Conservation (phyloP, 1,140 invertebrate genomes). For the Diorhabda elongata region DNA sequence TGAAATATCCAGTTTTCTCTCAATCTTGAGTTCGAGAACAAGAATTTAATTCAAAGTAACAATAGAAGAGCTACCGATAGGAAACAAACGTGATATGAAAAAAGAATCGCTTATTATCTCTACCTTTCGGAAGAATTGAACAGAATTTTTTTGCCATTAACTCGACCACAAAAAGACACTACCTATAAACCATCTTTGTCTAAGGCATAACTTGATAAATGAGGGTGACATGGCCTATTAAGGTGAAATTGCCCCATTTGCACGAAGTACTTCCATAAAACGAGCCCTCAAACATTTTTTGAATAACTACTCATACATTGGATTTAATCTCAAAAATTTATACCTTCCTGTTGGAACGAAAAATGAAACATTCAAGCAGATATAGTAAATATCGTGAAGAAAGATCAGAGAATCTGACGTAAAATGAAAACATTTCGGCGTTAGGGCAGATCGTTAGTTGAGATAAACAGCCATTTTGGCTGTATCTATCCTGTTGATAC, state of each 20-base stretch:
- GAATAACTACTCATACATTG: conserved; percentile 4
- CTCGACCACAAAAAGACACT: neutral
- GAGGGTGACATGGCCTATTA: neutral
- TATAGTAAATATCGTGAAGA: conserved; percentile 6
- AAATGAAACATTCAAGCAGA: conserved; percentile 13
- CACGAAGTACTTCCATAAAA: conserved; percentile 2
- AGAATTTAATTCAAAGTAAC: too few relatives aligned
- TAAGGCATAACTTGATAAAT: neutral
- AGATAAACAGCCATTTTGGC: conserved; percentile 8
- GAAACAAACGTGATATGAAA: too few relatives aligned
- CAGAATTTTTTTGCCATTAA: neutral
- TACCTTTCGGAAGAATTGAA: neutral
- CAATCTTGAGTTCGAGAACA: too few relatives aligned
- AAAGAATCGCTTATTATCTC: too few relatives aligned
- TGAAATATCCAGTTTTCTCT: too few relatives aligned
- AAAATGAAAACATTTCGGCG: conserved; percentile 20
- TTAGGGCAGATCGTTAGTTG: conserved; percentile 12
- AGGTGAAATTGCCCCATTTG: neutral
- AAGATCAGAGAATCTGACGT: conserved; percentile 9
- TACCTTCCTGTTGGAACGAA: conserved; percentile 1
- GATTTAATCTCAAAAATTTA: conserved; percentile 6
- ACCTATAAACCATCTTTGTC: neutral
- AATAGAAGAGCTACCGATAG: too few relatives aligned
- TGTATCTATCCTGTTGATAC: conserved; percentile 14
- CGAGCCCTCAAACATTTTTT: neutral